Base-by-base conservation (phyloP, 1,140 invertebrate species). In the Drosophila pachea region DNA sequence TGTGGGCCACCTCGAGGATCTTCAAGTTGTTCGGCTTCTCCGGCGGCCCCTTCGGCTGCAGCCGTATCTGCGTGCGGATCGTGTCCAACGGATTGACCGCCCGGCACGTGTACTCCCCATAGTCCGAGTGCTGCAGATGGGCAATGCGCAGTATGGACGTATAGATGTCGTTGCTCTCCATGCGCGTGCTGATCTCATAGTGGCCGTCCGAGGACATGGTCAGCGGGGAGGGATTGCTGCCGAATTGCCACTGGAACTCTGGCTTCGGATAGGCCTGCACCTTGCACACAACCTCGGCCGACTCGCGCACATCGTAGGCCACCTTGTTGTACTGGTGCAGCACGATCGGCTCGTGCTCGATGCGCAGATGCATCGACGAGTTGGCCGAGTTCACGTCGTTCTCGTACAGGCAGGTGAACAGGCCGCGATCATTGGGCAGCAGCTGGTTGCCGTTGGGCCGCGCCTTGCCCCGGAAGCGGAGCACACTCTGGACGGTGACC, bases 241-340 rank as follows among this genome's bases (percentile, higher is more conserved):
- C 94, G 73, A 93, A 97, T 68, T 93, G 95, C 97, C 97, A 98
- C 76, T 97, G 95, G 86, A 98, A 97, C 79, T 96, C 95, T 0
- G 96, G 96, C 76, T 95, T 94, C 0, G 97, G 97, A 90, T 96
- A 98, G 0, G 97, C 96, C 86, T 97, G 95, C 4, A 98, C 95
- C 77, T 94, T 93, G 88, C 97, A 98, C 4, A 94, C 91, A 5
- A 98, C 94, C 83, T 95, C 93, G 0, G 96, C 96, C 0, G 93
- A 94, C 83, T 97, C 96, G 12, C 92, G 90, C 1, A 96, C 69
- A 89, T 97, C 96, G 78, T 94, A 97, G 7, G 97, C 97, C 0
- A 97, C 96, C 89, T 97, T 96, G 55, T 94, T 95, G 78, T 96
- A 95, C 64, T 95, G 93, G 87, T 95, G 94, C 4, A 96, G 91